phyloP scores from a whole-genome alignment of 2,797 vertebrate species.

The Novumbra hubbsi region DNA sequence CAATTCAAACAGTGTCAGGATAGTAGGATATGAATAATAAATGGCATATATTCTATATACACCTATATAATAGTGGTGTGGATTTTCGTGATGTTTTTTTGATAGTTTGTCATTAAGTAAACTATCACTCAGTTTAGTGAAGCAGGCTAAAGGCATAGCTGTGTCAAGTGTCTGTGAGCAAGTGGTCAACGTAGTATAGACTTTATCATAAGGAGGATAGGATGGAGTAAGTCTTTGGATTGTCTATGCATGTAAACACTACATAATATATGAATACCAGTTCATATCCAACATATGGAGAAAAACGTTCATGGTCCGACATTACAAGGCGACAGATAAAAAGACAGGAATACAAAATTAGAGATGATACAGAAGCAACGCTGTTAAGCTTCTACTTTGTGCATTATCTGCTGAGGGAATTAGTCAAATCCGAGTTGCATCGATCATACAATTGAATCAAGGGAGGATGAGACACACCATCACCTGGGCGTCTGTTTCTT shows the following conservation, averaged over 20 bases:
- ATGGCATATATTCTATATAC: too few species aligned
- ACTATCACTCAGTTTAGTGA: not conserved
- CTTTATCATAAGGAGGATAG: not conserved
- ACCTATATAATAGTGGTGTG: not conserved
- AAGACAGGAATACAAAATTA: constrained; percentile 17
- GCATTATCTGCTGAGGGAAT: not conserved
- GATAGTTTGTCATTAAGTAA: not conserved
- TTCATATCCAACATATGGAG: constrained; percentile 19
- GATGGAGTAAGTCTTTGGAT: not conserved
- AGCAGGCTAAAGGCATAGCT: not conserved
- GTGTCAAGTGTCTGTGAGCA: not conserved
- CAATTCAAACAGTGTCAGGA: not conserved
- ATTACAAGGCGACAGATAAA: not conserved
- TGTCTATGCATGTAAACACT: constrained; percentile 16
- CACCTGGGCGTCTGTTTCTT: constrained; percentile 26
- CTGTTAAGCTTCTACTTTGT: not conserved
- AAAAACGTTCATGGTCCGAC: not conserved
- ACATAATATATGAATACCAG: constrained; percentile 32
- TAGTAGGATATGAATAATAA: not conserved
- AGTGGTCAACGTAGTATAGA: not conserved
- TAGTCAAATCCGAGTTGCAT: not conserved
- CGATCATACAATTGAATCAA: not conserved
- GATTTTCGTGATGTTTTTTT: not conserved
- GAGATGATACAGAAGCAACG: not conserved
- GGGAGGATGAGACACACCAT: constrained; percentile 43